Percentiles rank a stretch among this genome's conserved stretches.
Evolutionary conservation across 2,888 invertebrate species (phyloP).

Genomic region (Actias luna): DNA sequence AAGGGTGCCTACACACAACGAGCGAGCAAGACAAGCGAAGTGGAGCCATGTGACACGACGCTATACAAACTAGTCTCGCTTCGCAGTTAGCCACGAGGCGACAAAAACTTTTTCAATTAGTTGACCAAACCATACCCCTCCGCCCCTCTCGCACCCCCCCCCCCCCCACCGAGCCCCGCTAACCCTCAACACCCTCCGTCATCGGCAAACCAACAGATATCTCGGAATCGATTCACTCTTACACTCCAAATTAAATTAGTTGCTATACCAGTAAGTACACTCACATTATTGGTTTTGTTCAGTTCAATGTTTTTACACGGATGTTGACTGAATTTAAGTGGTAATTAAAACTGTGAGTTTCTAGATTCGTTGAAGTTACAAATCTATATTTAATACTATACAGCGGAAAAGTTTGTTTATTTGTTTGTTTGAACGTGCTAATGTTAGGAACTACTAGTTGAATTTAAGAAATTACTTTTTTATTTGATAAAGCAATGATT

Average conservation of each 20-base stretch:
- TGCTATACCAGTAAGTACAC: conserved; percentile 41
- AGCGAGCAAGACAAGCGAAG: neutral
- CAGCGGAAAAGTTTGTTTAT: too few relatives aligned
- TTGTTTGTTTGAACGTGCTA: too few relatives aligned
- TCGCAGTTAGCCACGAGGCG: too few relatives aligned
- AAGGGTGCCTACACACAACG: neutral
- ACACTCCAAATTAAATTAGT: conserved; percentile 70
- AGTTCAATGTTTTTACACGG: neutral
- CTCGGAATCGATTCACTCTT: conserved; percentile 46
- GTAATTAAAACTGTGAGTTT: neutral
- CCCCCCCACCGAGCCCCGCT: conserved; percentile 21
- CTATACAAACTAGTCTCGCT: too few relatives aligned
- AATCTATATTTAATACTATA: neutral
- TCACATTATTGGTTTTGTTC: conserved; percentile 31
- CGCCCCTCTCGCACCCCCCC: conserved; percentile 21
- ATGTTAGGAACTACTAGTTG: too few relatives aligned
- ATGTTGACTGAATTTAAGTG: neutral
- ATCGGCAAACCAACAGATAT: conserved; percentile 35
- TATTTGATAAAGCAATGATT: too few relatives aligned
- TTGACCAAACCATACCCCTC: conserved; percentile 43
- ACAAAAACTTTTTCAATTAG: conserved; percentile 75
- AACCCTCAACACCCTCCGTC: conserved; percentile 9
- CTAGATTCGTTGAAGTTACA: neutral
- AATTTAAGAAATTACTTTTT: too few relatives aligned
- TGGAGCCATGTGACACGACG: neutral